Evolutionary conservation across 2,797 vertebrate species (phyloP).

Genomic region (Macrochelys suwanniensis): DNA sequence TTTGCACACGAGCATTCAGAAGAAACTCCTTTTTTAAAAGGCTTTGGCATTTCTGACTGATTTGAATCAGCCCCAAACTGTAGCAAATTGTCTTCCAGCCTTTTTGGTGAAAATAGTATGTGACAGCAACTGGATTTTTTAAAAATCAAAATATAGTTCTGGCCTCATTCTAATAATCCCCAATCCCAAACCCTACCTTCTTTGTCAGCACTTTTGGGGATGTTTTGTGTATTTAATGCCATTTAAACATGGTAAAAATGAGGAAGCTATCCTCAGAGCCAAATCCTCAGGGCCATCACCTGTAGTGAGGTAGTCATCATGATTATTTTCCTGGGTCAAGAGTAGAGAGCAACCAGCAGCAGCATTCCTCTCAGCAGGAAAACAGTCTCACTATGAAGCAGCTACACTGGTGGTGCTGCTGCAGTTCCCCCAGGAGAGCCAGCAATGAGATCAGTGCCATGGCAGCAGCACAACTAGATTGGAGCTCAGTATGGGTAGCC

Average conservation of each 20-base stretch:
- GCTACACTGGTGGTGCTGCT: neutral
- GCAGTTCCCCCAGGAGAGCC: neutral
- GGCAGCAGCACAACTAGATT: neutral
- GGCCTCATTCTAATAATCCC: neutral
- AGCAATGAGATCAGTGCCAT: neutral
- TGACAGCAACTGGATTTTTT: neutral
- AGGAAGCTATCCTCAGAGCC: neutral
- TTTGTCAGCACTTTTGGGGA: neutral
- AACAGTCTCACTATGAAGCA: neutral
- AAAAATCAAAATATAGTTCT: neutral
- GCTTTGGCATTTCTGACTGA: neutral
- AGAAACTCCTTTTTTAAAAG: neutral
- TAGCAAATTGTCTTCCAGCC: neutral
- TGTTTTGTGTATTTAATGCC: neutral
- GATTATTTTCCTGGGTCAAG: neutral
- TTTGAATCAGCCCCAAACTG: neutral
- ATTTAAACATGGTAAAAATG: neutral
- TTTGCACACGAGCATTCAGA: neutral
- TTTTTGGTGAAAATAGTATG: neutral
- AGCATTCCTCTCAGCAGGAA: neutral
- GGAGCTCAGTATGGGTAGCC: neutral
- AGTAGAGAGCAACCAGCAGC: neutral
- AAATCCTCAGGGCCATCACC: neutral
- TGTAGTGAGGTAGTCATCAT: neutral
- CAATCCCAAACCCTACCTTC: neutral